Evolutionary conservation across 30 jellyfish, hydroid and myxozoan species (phyloP).

Genomic region (Hydractinia symbiolongicarpus): DNA sequence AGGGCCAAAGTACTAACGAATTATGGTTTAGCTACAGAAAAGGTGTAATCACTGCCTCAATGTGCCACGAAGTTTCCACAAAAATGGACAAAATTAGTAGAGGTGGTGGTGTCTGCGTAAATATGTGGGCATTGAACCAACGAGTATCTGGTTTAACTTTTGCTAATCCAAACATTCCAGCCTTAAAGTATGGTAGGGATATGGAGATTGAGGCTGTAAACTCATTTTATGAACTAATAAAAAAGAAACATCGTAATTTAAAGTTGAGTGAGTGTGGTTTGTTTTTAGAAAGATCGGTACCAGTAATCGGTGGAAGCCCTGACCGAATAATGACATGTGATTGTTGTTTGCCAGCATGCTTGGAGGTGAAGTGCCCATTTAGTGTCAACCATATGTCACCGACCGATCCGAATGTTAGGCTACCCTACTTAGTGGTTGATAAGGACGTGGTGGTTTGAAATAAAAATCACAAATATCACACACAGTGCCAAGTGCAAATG

Average conservation of each 20-base stretch:
- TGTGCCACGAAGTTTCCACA: slow-evolving; percentile 16
- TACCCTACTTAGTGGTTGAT: not conserved
- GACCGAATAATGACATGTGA: slow-evolving; percentile 33
- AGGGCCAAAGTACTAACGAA: no score
- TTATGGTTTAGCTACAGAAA: slow-evolving; percentile 29
- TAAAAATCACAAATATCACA: slow-evolving; percentile 21
- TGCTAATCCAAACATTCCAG: slow-evolving; percentile 6
- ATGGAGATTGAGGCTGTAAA: slow-evolving; percentile 48
- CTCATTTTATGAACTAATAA: not conserved
- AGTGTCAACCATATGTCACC: not conserved
- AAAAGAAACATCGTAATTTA: slow-evolving; percentile 7
- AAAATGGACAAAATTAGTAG: not conserved
- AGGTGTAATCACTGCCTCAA: slow-evolving; percentile 48
- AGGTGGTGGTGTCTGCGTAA: not conserved
- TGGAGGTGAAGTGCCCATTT: slow-evolving; percentile 52
- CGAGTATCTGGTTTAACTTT: slow-evolving; percentile 29
- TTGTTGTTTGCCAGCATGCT: slow-evolving; percentile 19
- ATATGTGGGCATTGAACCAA: slow-evolving; percentile 27
- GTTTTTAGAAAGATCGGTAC: slow-evolving; percentile 24
- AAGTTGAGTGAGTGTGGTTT: slow-evolving; percentile 42
- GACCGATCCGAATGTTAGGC: slow-evolving; percentile 22
- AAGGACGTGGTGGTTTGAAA: not conserved
- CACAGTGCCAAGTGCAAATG: slow-evolving; percentile 61
- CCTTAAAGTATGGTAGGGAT: slow-evolving; percentile 50
- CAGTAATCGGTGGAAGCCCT: slow-evolving; percentile 62